phyloP scores from a whole-genome alignment of 1,140 invertebrate genomes.

The Bombus sylvicola region DNA sequence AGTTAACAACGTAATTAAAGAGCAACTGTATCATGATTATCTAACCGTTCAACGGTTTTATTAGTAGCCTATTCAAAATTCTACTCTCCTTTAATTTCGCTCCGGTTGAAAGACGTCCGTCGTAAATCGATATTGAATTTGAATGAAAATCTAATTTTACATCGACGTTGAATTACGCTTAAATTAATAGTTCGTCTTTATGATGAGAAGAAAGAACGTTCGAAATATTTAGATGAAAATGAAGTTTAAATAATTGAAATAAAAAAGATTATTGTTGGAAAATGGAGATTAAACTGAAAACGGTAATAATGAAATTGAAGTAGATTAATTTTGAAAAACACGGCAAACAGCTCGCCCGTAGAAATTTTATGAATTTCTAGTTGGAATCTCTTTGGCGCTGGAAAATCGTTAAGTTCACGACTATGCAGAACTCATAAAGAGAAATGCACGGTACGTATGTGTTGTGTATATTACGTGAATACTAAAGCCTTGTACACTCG shows the following conservation, averaged over 20 bases:
- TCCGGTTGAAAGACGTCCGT: background rate
- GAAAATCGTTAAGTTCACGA: conserved; percentile 53
- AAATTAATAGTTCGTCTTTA: background rate
- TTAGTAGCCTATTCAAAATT: background rate
- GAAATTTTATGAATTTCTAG: conserved; percentile 3
- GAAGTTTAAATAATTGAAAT: background rate
- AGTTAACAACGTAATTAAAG: conserved; percentile 39
- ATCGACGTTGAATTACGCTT: background rate
- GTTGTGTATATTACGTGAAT: conserved; percentile 45
- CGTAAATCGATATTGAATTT: conserved; percentile 4
- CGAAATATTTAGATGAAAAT: background rate
- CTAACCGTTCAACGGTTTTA: background rate
- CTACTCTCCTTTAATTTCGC: background rate
- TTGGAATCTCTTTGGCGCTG: conserved; percentile 12
- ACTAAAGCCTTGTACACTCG: conserved; percentile 37
- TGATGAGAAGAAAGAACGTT: background rate
- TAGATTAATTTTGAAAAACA: background rate
- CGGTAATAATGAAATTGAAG: background rate
- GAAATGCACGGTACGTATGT: conserved; percentile 39
- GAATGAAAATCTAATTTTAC: background rate
- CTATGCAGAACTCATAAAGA: conserved; percentile 53
- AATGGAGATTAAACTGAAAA: background rate
- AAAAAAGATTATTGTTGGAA: background rate
- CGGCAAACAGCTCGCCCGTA: background rate
- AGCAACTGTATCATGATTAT: conserved; percentile 2